Base-by-base conservation (phyloP, 2,797 vertebrate species). In the Octomys mimax region DNA sequence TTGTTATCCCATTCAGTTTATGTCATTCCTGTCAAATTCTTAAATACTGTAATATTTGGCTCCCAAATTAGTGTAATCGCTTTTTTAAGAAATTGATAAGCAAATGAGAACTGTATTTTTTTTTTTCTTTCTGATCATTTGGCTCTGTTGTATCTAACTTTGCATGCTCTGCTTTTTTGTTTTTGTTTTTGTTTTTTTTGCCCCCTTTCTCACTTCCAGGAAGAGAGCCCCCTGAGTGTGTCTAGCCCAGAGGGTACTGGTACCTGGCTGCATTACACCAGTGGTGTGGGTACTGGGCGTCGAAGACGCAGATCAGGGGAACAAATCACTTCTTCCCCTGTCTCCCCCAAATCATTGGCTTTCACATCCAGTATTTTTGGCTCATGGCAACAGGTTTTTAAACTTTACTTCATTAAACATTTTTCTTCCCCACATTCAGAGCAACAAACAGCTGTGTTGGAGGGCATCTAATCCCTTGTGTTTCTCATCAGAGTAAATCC, bases 361-460 rank as follows among this genome's bases (percentile, higher is more conserved):
- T 99, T 99, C 99, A 99, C 99, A 99, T 99, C 99, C 99, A 99
- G 99, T 99, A 99, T 99, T 99, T 99, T 99, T 99, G 99, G 99
- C 99, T 99, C 99, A 99, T 99, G 99, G 99, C 99, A 99, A 99
- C 99, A 99, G 99, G 99, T 99, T 99, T 99, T 99, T 99, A 99
- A 99, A 99, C 98, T 99, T 99, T 99, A 99, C 98, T 99, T 99
- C 99, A 99, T 99, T 99, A 98, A 99, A 99, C 98, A 97, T 98
- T 99, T 98, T 98, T 98, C 98, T 98, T 96, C 92, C 96, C 87
- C 6, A 98, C 98, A 98, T 98, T 98, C 98, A 98, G 98, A 99
- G 98, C 98, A 98, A 98, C 98, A 98, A 98, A 98, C 95, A 97
- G 98, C 98, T 98, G 98, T 99, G 98, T 99, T 98, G 98, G 99